These are phyloP conservation scores for Lamellibrachia satsuma DNA, from an alignment of 2,888 invertebrate species.

Conservation along the genomic window DNA sequence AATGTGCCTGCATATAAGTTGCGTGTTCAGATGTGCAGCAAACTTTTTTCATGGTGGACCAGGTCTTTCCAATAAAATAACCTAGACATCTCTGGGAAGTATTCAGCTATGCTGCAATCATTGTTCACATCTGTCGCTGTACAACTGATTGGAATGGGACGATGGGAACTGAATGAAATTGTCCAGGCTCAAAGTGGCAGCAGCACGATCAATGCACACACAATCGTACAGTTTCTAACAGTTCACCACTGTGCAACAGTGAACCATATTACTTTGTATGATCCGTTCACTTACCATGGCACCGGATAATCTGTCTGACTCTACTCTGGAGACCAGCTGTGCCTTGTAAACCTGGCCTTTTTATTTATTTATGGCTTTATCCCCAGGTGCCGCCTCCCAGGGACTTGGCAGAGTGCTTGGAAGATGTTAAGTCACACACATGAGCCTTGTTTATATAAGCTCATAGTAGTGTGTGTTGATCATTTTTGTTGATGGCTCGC, in stretches of 20 bases:
- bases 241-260: no score
- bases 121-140: background rate
- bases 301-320: background rate
- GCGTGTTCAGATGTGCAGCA: no score
- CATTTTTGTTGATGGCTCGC: background rate
- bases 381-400: background rate
- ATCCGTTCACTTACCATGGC: background rate
- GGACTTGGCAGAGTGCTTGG: background rate
- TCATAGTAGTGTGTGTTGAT: background rate
- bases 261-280: background rate
- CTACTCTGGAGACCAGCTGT: background rate
- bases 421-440: background rate
- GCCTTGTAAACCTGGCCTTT: background rate
- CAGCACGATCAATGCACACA: no score
- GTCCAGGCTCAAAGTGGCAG: background rate
- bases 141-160: background rate
- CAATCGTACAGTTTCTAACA: no score
- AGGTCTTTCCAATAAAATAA: no score
- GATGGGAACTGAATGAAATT: background rate
- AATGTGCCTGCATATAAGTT: no score
- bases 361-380: background rate
- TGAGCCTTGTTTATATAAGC: conserved; percentile 8
- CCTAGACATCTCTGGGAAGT: no score
- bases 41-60: no score
- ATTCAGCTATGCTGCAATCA: no score